Conservation (phyloP, 2,888 invertebrate species). For the Cheilosia vernalis region DNA sequence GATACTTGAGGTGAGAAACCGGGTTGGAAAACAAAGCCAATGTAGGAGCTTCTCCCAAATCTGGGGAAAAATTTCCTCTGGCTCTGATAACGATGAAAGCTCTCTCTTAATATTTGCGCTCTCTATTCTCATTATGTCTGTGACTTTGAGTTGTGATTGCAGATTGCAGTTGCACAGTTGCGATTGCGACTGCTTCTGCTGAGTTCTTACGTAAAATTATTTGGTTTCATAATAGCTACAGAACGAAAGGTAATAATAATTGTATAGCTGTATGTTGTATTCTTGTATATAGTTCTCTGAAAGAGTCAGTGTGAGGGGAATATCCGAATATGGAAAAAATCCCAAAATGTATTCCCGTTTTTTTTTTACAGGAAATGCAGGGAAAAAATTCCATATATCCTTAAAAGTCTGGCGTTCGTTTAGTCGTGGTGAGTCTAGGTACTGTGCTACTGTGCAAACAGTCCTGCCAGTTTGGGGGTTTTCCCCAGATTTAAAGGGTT, state of each 20-base stretch:
- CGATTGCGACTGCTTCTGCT: not conserved
- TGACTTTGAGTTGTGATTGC: too few species aligned
- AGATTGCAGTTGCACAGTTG: too few species aligned
- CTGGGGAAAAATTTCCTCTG: constrained; percentile 60
- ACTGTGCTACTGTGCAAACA: too few species aligned
- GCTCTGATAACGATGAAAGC: constrained; percentile 56
- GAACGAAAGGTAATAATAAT: not conserved
- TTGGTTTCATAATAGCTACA: constrained; percentile 63
- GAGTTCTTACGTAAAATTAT: constrained; percentile 64
- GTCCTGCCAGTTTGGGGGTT: too few species aligned
- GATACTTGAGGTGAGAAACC: constrained; percentile 66
- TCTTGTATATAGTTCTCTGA: not conserved
- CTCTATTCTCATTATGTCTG: not conserved
- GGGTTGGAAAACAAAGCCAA: constrained; percentile 28
- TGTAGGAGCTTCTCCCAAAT: constrained; percentile 19
- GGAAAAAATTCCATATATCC: constrained; percentile 35
- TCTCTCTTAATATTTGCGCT: constrained; percentile 11
- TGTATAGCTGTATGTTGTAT: not conserved
- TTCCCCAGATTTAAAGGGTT: too few species aligned
- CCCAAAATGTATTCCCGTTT: constrained; percentile 2
- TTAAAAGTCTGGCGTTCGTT: not conserved
- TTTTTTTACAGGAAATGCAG: constrained; percentile 1
- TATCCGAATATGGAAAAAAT: not conserved
- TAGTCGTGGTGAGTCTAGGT: not conserved
- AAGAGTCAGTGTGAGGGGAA: not conserved